Percentiles rank a stretch among this genome's conserved stretches.
These are phyloP conservation scores for Carterocephalus palaemon DNA, from an alignment of 2,888 invertebrate species.

Conservation along the genomic window DNA sequence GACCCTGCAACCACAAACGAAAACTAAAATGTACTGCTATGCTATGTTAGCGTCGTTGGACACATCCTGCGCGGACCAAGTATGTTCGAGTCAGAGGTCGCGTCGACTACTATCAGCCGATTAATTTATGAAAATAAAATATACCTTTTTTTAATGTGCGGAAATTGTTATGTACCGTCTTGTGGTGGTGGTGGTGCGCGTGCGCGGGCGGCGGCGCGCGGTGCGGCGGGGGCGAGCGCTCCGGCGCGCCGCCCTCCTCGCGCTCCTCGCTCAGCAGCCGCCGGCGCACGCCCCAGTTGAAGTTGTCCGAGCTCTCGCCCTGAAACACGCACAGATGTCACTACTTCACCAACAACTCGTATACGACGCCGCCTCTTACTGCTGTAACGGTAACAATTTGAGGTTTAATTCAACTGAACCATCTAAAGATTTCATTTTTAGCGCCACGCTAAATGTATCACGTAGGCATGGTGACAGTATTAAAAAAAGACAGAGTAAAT, in stretches of 20 bases:
- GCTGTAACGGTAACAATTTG: no score
- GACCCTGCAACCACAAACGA: constrained; percentile 38
- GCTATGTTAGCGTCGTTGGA: not conserved
- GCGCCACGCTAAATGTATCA: no score
- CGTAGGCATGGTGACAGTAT: no score
- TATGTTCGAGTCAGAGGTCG: no score
- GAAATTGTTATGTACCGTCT: no score
- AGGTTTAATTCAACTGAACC: constrained; percentile 4
- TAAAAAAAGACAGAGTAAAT: no score
- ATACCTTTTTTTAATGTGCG: no score
- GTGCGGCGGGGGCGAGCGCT: constrained; percentile 53
- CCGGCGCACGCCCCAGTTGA: constrained; percentile 96
- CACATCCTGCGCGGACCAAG: no score
- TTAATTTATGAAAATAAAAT: no score
- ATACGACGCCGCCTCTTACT: not conserved
- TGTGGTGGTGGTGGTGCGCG: constrained; percentile 38
- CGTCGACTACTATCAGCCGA: no score
- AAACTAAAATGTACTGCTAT: not conserved
- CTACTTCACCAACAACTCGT: not conserved
- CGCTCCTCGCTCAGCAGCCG: constrained; percentile 87
- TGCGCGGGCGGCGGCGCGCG: constrained; percentile 36
- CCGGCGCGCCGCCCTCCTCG: constrained; percentile 47
- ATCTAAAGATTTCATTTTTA: no score
- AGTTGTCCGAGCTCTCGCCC: constrained; percentile 97
- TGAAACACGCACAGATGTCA: constrained; percentile 47